A percentile compares a stretch with the other conserved stretches of the same genome.
phyloP scores from a whole-genome alignment of 2,113 vertebrate genomes.

The Anolis sagrei region DNA sequence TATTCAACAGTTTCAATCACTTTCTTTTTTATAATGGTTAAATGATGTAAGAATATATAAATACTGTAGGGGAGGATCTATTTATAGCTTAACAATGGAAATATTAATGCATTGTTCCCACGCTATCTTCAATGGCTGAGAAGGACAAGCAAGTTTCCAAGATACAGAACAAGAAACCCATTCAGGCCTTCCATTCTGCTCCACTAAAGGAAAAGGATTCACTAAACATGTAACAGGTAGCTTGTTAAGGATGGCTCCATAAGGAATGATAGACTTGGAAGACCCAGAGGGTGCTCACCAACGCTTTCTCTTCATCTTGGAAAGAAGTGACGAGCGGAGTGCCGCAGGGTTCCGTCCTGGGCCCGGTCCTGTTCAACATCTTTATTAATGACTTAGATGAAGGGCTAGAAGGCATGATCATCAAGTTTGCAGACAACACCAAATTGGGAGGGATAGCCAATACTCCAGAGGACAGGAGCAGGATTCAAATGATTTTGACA shows the following conservation, averaged over 20 bases:
- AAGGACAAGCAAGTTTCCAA: slow-evolving; percentile 43
- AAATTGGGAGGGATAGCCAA: too few species aligned
- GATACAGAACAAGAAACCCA: slow-evolving; percentile 44
- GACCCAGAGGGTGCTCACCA: too few species aligned
- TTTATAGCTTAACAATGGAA: slow-evolving; percentile 64
- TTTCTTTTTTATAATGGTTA: slow-evolving; percentile 60
- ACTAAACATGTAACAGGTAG: neutral
- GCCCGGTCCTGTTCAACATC: too few species aligned
- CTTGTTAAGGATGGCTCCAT: slow-evolving; percentile 1
- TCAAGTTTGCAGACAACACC: too few species aligned
- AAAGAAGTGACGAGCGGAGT: too few species aligned
- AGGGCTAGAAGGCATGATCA: too few species aligned
- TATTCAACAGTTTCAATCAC: slow-evolving; percentile 71
- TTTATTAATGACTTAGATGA: too few species aligned
- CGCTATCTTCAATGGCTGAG: slow-evolving; percentile 58
- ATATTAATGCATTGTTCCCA: slow-evolving; percentile 69
- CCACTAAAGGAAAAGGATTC: slow-evolving; percentile 29
- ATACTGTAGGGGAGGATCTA: slow-evolving; percentile 69
- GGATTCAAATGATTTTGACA: too few species aligned
- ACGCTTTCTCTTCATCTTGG: too few species aligned
- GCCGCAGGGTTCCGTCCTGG: too few species aligned
- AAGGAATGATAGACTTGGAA: neutral
- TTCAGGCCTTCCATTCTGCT: slow-evolving; percentile 39
- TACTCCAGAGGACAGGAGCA: too few species aligned
- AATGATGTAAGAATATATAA: slow-evolving; percentile 74